phyloP scores from a whole-genome alignment of 1,140 invertebrate species.

The Trichogramma pretiosum region DNA sequence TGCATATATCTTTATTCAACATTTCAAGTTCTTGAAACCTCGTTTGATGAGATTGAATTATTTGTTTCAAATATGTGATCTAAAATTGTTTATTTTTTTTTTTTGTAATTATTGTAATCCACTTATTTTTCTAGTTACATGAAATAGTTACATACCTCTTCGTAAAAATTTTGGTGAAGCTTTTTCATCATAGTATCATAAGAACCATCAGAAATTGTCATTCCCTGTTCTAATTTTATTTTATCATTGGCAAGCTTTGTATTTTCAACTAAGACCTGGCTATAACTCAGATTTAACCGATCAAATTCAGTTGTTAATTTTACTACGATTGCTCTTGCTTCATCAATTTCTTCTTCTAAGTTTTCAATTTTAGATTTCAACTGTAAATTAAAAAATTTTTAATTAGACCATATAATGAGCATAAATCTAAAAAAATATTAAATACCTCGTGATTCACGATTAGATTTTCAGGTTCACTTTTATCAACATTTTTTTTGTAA shows the following conservation, averaged over 20 bases:
- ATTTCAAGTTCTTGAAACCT: conserved; percentile 38
- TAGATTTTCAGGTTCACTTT: too few relatives aligned
- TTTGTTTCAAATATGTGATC: conserved; percentile 38
- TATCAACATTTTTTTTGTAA: too few relatives aligned
- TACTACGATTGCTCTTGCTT: conserved; percentile 31
- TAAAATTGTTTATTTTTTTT: conserved; percentile 15
- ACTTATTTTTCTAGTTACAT: neutral
- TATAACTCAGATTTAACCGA: conserved; percentile 45
- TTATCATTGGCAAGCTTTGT: conserved; percentile 57
- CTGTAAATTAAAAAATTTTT: conserved; percentile 16
- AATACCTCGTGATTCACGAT: too few relatives aligned
- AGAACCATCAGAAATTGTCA: conserved; percentile 34
- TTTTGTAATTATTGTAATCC: neutral
- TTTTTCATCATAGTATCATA: conserved; percentile 31
- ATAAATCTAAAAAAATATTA: too few relatives aligned
- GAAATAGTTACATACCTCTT: conserved; percentile 30
- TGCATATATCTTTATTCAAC: conserved; percentile 36
- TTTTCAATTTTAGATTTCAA: conserved; percentile 34
- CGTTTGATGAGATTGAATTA: conserved; percentile 35
- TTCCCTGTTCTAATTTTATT: conserved; percentile 43
- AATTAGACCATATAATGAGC: too few relatives aligned
- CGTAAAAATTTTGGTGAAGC: conserved; percentile 37
- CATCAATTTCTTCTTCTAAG: conserved; percentile 36
- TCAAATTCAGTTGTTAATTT: conserved; percentile 40
- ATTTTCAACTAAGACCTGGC: conserved; percentile 53